These are phyloP conservation scores for Lycaena phlaeas DNA, from an alignment of 2,888 invertebrate genomes.

Conservation along the genomic window DNA sequence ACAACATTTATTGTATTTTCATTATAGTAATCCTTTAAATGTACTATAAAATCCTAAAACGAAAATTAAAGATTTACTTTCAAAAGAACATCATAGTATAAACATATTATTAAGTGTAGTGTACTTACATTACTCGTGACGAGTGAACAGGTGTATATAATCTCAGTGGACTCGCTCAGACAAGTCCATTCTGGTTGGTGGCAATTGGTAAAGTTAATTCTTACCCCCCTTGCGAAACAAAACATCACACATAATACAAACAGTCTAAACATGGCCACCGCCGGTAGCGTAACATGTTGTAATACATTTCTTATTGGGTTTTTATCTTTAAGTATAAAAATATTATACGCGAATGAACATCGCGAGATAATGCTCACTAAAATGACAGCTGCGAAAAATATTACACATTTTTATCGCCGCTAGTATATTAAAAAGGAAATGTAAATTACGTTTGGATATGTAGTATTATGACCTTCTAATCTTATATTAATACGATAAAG, in stretches of 20 bases:
- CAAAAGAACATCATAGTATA: too few relatives aligned
- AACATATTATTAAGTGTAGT: not conserved
- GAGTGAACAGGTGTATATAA: conserved; percentile 45
- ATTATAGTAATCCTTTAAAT: conserved; percentile 66
- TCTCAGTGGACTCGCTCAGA: conserved; percentile 43
- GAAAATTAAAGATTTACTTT: conserved; percentile 17
- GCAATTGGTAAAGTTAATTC: conserved; percentile 57
- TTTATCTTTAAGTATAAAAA: conserved; percentile 28
- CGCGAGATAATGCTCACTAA: conserved; percentile 41
- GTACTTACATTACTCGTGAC: conserved; percentile 46
- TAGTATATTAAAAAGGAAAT: too few relatives aligned
- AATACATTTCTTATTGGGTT: conserved; percentile 26
- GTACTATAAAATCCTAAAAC: conserved; percentile 66
- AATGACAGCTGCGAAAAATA: conserved; percentile 20
- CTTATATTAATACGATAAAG: too few relatives aligned
- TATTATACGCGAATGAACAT: conserved; percentile 34
- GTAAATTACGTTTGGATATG: too few relatives aligned
- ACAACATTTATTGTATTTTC: conserved; percentile 53
- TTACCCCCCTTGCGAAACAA: conserved; percentile 31
- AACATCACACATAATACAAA: conserved; percentile 24
- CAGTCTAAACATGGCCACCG: conserved; percentile 27
- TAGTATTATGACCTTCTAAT: too few relatives aligned
- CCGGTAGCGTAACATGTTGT: conserved; percentile 21
- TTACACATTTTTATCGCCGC: too few relatives aligned
- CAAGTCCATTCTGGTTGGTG: conserved; percentile 58